A percentile compares a stretch with the other conserved stretches of the same genome.
Evolutionary conservation across 2,888 invertebrate genomes (phyloP).

Genomic region (Phania funesta): DNA sequence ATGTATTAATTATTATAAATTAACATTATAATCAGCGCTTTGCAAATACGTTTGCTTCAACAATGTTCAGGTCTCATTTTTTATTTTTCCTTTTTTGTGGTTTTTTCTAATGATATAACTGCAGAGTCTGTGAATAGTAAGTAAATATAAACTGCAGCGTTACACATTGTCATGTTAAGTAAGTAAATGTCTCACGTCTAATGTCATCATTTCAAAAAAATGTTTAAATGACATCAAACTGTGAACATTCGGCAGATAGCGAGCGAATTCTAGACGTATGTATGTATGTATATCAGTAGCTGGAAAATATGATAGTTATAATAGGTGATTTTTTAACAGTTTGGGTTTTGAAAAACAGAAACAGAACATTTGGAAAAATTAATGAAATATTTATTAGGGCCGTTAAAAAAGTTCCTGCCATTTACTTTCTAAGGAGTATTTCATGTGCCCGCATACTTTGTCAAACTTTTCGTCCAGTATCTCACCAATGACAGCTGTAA

Average conservation of each 20-base stretch:
- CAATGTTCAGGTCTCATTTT: neutral
- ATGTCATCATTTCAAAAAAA: constrained; percentile 43
- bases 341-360: too few species aligned
- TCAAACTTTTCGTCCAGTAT: too few species aligned
- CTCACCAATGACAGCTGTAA: too few species aligned
- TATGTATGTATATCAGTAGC: too few species aligned
- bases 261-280: neutral
- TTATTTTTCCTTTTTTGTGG: neutral
- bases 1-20: constrained; percentile 39
- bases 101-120: constrained; percentile 19
- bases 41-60: constrained; percentile 20
- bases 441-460: too few species aligned
- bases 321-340: neutral
- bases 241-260: constrained; percentile 34
- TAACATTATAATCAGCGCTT: constrained; percentile 13
- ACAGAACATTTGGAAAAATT: too few species aligned
- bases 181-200: constrained; percentile 52
- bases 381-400: too few species aligned
- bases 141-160: constrained; percentile 1
- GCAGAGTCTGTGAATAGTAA: constrained; percentile 15
- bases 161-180: constrained; percentile 20
- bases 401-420: too few species aligned
- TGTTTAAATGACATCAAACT: constrained; percentile 32
- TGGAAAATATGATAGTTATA: neutral
- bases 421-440: too few species aligned